Percentiles rank a stretch among this genome's conserved stretches.
phyloP scores from a whole-genome alignment of 23 tunicate genomes.

The Phallusia fumigata region DNA sequence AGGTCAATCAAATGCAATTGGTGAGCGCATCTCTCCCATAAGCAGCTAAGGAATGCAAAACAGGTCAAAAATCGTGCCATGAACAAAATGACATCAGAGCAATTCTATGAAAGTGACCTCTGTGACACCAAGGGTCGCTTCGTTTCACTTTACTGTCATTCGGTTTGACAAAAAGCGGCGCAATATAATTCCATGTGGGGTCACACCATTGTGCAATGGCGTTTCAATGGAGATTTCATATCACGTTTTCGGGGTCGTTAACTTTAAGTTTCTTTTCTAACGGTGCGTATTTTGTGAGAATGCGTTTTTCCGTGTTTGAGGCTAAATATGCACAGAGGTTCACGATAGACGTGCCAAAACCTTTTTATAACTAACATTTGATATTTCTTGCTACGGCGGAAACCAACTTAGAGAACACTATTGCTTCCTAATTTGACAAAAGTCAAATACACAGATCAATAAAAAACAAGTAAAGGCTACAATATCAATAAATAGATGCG shows the following conservation, averaged over 20 bases:
- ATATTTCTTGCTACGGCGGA: too few species aligned
- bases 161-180: neutral
- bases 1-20: neutral
- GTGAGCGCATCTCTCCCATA: neutral
- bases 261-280: too few species aligned
- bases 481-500: too few species aligned
- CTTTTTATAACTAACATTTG: too few species aligned
- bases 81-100: neutral
- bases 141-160: neutral
- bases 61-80: neutral
- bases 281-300: too few species aligned
- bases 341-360: too few species aligned
- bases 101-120: neutral
- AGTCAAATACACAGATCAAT: too few species aligned
- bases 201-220: neutral
- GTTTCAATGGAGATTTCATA: neutral
- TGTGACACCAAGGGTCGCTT: neutral
- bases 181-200: neutral
- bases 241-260: slow-evolving; percentile 1
- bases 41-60: neutral
- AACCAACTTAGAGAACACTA: too few species aligned
- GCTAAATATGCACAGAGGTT: neutral
- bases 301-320: neutral
- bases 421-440: too few species aligned
- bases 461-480: too few species aligned